These are phyloP conservation scores for Venturia canescens DNA, from an alignment of 1,140 invertebrate species.

Conservation along the genomic window DNA sequence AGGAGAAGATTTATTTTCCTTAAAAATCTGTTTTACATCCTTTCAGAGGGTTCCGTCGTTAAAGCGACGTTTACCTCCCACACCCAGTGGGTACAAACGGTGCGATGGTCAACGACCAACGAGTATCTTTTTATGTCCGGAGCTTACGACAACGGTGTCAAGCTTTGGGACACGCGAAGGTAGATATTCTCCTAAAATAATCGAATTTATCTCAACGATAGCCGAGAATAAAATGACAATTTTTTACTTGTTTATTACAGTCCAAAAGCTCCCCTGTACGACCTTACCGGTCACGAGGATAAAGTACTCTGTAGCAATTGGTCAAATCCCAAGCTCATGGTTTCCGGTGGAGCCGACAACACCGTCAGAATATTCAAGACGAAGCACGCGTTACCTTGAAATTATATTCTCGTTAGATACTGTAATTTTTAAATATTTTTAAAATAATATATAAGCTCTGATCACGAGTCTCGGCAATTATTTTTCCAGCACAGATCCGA, in stretches of 20 bases:
- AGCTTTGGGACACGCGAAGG: conserved; percentile 97
- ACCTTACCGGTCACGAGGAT: conserved; percentile 95
- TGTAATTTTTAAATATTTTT: conserved; percentile 40
- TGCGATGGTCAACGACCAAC: conserved; percentile 92
- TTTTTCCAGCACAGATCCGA: background rate
- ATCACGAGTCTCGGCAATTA: background rate
- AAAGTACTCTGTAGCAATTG: conserved; percentile 97
- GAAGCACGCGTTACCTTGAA: conserved; percentile 66
- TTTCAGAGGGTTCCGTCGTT: conserved; percentile 89
- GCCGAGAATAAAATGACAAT: conserved; percentile 34
- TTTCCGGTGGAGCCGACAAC: conserved; percentile 96
- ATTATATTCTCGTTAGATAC: background rate
- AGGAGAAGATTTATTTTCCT: background rate
- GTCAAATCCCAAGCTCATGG: conserved; percentile 90
- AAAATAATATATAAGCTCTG: conserved; percentile 37
- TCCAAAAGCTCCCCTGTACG: conserved; percentile 93
- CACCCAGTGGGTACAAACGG: conserved; percentile 92
- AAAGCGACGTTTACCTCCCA: conserved; percentile 94
- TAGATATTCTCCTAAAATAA: conserved; percentile 64
- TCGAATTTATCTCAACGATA: conserved; percentile 30
- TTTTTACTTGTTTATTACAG: conserved; percentile 79
- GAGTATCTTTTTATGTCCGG: conserved; percentile 95
- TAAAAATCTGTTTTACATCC: conserved; percentile 5
- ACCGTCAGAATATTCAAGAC: conserved; percentile 93
- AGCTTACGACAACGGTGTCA: conserved; percentile 92